Percentiles rank a stretch among this genome's conserved stretches.
These are phyloP conservation scores for Atethmia centrago DNA, from an alignment of 2,888 invertebrate genomes.

Conservation along the genomic window DNA sequence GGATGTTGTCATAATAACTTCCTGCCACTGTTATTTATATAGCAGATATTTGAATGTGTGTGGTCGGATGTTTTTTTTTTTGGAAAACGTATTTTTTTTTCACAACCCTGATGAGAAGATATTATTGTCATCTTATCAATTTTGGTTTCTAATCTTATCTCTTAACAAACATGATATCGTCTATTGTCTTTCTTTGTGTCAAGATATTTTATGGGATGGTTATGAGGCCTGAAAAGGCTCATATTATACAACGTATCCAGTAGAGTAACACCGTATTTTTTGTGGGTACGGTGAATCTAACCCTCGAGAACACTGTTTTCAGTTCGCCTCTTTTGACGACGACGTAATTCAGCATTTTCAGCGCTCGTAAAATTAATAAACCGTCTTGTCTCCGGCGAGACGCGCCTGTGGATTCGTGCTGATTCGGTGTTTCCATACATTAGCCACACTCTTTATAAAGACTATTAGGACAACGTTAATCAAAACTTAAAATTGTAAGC, in stretches of 20 bases:
- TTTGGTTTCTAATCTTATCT: too few relatives aligned
- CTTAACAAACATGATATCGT: too few relatives aligned
- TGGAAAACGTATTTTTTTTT: too few relatives aligned
- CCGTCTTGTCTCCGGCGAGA: slow-evolving; percentile 49
- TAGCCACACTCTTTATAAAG: slow-evolving; percentile 20
- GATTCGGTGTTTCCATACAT: slow-evolving; percentile 36
- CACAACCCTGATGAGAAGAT: too few relatives aligned
- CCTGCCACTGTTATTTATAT: too few relatives aligned
- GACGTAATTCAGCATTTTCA: slow-evolving; percentile 28
- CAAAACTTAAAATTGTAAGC: slow-evolving; percentile 74
- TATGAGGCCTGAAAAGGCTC: background rate
- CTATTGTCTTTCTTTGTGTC: too few relatives aligned
- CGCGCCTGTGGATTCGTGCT: slow-evolving; percentile 31
- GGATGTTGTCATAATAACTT: too few relatives aligned
- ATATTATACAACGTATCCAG: too few relatives aligned
- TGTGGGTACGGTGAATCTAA: background rate
- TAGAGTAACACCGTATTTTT: background rate
- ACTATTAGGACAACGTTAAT: slow-evolving; percentile 69
- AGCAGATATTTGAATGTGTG: too few relatives aligned
- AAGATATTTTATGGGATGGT: background rate
- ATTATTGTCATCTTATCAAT: too few relatives aligned
- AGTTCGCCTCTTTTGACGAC: background rate
- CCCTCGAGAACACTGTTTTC: background rate
- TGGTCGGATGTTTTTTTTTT: too few relatives aligned
- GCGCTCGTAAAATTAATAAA: slow-evolving; percentile 46